Evolutionary conservation across 2,888 invertebrate species (phyloP), one percentile per base, ranked within the genome.

Genomic region (Escarpia spicata): DNA sequence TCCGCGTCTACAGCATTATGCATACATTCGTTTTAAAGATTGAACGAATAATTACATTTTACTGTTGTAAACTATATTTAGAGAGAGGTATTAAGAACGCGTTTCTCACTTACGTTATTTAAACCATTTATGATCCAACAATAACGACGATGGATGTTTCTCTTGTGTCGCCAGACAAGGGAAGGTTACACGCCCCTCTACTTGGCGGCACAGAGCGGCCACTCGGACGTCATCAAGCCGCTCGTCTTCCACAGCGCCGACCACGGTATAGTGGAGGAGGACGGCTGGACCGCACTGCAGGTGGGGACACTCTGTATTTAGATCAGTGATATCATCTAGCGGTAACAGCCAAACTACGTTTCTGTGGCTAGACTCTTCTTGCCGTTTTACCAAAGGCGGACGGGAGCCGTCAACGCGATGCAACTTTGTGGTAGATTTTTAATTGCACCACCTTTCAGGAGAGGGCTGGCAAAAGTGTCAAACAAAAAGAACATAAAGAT

Each of bases 181-280:
- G 92, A 44, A 75, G 91, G 31, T 92, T 75, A 75, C 75, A 75
- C 75, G 75, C 75, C 75, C n/a, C 60, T 94, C 15, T 94, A 94
- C 60, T 93, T 93, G 90, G 94, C 94, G 3, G 92, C 93, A 2
- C 94, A 94, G 92, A 94, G 94, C 43, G 93, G 94, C 15, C 92
- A 92, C 90, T 92, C 90, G 37, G 94, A 93, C 37, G 92, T 94
- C 19, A 91, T 94, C 43, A 45, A 91, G 44, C 43, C 92, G 26
- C 92, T 94, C 26, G 43, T 94, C 43, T 90, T 92, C 8, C 90
- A 94, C 45, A 93, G 93, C 45, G 94, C 94, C 8, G 91, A 93
- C 75, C 75, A 75, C 26, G 26, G 15, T 2, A 2, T 75, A 6
- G 75, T 75, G 0, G 75, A 75, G 44, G 92, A 92, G 26, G 91